Base-by-base conservation (phyloP, 2,888 invertebrate species). In the Drosophila anomalata region DNA sequence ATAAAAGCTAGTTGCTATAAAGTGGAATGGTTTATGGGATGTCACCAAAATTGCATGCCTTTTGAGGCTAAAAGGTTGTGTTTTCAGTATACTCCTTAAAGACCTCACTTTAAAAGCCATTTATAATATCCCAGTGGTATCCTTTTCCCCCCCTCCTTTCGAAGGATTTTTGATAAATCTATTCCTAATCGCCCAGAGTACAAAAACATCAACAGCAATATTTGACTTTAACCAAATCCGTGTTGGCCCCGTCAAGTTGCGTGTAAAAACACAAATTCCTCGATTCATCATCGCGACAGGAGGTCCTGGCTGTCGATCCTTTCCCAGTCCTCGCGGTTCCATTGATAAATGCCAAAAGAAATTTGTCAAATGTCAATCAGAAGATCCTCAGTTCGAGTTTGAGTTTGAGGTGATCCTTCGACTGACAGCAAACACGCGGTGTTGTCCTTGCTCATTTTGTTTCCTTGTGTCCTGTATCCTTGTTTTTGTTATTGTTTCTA, bases 321-420 rank as follows among this genome's bases (percentile, higher is more conserved):
- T 70, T 11, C 41, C 60, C 56, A 48, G n/a, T 41, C 20, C 22
- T 70, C 59, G 79, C 60, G 72, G 58, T 81, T 54, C 73, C 77
- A 78, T 84, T 85, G 85, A 85, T 85, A 80, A 85, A 85, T 82
- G 78, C 60, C 62, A 70, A 53, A 55, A 77, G 80, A 83, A 82
- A 85, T 85, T 85, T 87, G 85, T 85, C 74, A 59, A 76, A 77
- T 87, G 84, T 84, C 84, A 84, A 81, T 84, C 84, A 74, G 76
- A 73, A 75, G 79, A 65, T 63, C 63, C 42, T 58, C 17, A 17
- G 17, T 17, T 17, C 17, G 33, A 44, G 29, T 39, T 24, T 57
- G 59, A 33, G 54, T 33, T 62, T 31, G 61, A 62, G 61, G 66
- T 29, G 56, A 55, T 57, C 67, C 70, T 54, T 74, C 65, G 65